Base-by-base conservation (phyloP, 1,140 invertebrate species). In the Drosophila setifemur region DNA sequence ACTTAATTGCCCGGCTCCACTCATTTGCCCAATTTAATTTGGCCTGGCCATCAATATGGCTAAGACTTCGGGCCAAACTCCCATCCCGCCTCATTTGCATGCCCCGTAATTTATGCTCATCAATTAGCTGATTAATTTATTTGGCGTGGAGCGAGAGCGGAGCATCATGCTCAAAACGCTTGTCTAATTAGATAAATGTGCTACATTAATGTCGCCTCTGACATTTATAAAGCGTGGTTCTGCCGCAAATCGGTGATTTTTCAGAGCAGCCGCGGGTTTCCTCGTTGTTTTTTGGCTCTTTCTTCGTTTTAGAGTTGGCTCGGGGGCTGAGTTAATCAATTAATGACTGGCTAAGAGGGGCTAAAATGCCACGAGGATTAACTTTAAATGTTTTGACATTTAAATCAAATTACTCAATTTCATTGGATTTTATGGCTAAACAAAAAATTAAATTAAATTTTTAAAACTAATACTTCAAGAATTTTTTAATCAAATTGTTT, bases 41-140 rank as follows among this genome's bases (percentile, higher is more conserved):
- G 42, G 76, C 54, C 63, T 57, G 79, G 52, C 40, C 81, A 85
- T 86, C 61, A 72, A 86, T 81, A 74, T 71, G 12, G 44, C 25
- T 57, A 37, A 1, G n/a, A 23, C n/a, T n/a, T n/a, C n/a, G 55
- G 31, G 2, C n/a, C 25, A 8, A 39, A 18, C 49, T 14, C 21
- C 11, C 44, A 49, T 42, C 33, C 33, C 43, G 33, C 16, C 50
- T 75, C 61, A 75, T 86, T 85, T 85, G 75, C 75, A 86, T 86
- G 61, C 47, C 47, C n/a, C 53, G 33, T 81, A 86, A 86, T 86
- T 86, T 73, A 86, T 81, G 81, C 72, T 45, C 81, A 86, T 86
- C 81, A 86, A 86, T 86, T 86, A 86, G 81, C 43, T 86, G 81
- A 86, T 86, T 86, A 86, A 86, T 86, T 81, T 86, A 86, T 86